A percentile compares a stretch with the other conserved stretches of the same genome.
Conservation (phyloP, 2,113 vertebrate genomes). For the Oreotrochilus melanogaster region DNA sequence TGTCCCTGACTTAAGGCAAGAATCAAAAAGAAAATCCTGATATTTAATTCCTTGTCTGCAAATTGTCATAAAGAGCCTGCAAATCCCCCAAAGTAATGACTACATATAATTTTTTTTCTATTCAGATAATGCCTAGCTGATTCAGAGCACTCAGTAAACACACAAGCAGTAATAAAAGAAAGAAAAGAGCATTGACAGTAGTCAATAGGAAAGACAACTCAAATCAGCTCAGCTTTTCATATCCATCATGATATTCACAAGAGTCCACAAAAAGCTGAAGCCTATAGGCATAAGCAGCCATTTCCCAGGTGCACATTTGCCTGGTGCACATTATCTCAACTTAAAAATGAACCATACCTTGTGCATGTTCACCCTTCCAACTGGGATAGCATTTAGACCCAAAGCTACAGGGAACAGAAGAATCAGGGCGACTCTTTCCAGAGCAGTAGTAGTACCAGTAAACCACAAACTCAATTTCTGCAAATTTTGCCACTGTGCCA, state of each 20-base stretch:
- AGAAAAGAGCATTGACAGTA: neutral
- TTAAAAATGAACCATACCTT: neutral
- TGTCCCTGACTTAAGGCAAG: neutral
- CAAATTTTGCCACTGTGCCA: neutral
- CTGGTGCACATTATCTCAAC: neutral
- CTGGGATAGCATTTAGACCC: neutral
- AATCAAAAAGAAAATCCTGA: neutral
- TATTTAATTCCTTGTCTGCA: neutral
- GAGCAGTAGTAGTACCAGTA: neutral
- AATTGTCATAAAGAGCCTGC: neutral
- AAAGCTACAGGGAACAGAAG: neutral
- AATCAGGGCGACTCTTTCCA: neutral
- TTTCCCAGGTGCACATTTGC: neutral
- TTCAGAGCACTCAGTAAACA: neutral
- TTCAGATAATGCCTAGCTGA: neutral
- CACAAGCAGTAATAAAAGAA: neutral
- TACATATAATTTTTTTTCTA: neutral
- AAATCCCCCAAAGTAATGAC: neutral
- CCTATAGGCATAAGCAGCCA: neutral
- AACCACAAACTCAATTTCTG: neutral
- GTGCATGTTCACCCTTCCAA: neutral
- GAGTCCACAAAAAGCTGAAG: neutral
- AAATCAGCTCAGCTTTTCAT: neutral
- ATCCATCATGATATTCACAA: neutral
- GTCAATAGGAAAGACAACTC: neutral